phyloP scores from a whole-genome alignment of 2,113 vertebrate species.

The Ophiodon elongatus region DNA sequence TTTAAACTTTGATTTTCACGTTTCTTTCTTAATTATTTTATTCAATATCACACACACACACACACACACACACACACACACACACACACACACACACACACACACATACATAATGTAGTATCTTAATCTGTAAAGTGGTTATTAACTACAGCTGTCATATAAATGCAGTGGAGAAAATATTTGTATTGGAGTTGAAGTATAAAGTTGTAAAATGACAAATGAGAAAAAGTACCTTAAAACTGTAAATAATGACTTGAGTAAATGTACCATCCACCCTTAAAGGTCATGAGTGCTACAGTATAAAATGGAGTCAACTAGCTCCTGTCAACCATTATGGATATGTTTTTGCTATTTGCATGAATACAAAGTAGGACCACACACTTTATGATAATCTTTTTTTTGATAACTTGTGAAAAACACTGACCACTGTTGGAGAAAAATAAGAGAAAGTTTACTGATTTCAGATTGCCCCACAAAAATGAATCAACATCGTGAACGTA shows the following conservation, averaged over 20 bases:
- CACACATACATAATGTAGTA: too few relatives aligned
- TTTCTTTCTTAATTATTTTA: too few relatives aligned
- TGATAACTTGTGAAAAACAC: neutral
- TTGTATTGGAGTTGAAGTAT: neutral
- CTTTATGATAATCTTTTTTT: neutral
- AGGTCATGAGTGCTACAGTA: neutral
- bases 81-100: too few relatives aligned
- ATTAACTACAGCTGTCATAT: neutral
- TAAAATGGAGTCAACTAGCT: neutral
- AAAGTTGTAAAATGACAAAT: neutral
- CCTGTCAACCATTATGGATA: neutral
- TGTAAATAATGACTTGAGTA: too few relatives aligned
- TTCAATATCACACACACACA: neutral
- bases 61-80: neutral
- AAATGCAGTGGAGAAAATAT: neutral
- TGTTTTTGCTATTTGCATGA: neutral
- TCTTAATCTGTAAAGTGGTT: neutral
- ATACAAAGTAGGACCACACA: neutral
- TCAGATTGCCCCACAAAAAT: neutral
- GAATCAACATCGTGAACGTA: neutral
- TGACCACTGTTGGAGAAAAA: neutral
- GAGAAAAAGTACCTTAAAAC: neutral
- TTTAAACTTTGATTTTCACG: too few relatives aligned
- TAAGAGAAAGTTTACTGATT: neutral
- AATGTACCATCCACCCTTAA: too few relatives aligned